A percentile compares a stretch with the other conserved stretches of the same genome.
Evolutionary conservation across 2,888 invertebrate genomes (phyloP).

Genomic region (Acanthosepion lycidas): DNA sequence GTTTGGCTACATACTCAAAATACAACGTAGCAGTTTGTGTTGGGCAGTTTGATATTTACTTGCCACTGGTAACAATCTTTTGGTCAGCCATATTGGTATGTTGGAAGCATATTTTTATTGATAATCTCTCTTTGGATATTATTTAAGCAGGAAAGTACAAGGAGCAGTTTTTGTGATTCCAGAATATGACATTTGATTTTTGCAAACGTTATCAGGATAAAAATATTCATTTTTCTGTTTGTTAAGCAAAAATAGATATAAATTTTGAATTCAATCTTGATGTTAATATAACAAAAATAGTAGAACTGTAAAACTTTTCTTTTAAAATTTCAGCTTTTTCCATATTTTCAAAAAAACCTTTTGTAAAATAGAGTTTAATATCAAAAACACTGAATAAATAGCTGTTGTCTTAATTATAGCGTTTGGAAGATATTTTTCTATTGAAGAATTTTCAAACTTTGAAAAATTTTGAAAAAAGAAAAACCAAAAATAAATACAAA

Average conservation of each 20-base stretch:
- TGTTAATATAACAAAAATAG: no score
- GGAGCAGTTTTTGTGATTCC: no score
- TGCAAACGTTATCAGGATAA: no score
- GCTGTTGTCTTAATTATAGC: neutral
- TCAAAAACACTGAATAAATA: no score
- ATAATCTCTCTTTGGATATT: neutral
- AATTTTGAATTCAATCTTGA: no score
- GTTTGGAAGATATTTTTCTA: neutral
- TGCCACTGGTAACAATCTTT: neutral
- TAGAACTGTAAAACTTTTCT: no score
- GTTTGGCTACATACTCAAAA: neutral
- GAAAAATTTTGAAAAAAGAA: neutral
- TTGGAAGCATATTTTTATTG: neutral
- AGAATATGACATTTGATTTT: no score
- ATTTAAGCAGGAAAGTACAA: neutral
- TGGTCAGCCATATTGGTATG: neutral
- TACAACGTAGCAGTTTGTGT: neutral
- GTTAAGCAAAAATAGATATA: no score
- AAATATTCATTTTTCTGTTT: no score
- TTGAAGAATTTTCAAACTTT: neutral
- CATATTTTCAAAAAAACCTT: no score
- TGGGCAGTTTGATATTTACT: neutral
- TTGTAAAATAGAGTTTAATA: no score
- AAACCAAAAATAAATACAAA: neutral
- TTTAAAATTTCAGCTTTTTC: no score